Base-by-base conservation (phyloP, 2,113 vertebrate genomes). In the Actenoides lindsayi region DNA sequence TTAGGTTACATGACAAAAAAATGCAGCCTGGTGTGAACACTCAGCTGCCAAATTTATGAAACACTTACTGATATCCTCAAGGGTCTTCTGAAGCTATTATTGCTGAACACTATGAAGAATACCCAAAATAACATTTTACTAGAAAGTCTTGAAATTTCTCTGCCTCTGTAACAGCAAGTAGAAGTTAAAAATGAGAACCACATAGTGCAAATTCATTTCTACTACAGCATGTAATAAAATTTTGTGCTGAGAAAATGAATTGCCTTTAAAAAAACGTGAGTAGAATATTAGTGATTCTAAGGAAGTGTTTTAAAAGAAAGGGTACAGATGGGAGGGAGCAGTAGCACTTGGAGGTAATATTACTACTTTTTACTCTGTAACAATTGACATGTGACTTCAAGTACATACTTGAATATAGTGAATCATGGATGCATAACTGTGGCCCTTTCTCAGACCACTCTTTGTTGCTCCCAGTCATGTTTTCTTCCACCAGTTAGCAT, bases 21-120 rank as follows among this genome's bases (percentile, higher is more conserved):
- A 69, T 48, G n/a, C 64, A 92, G 53, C 94, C 71, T 69, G 59
- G 78, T 93, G 35, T 88, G 81, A 94, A 93, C 88, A 76, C 59
- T 84, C 31, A 48, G 46, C 35, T 90, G 62, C 46, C 76, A 59
- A 94, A 92, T 81, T 87, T 39, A 76, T 48, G 76, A 96, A 96
- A 95, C 28, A 80, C 92, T 92, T 89, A 35, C 20, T 91, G 71
- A 8, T 42, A 54, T 74, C 60, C 64, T 64, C 69, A 53, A 95
- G 59, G 76, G 83, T 39, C 73, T 74, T 85, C n/a, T 59, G 54
- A 93, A 89, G 63, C 67, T 75, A 53, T 54, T 87, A 78, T 62
- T 30, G 16, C 74, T 76, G 62, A 57, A 41, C 8, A 1, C 37
- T 69, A 59, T 50, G 46, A 83, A 87, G 70, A n/a, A 62, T 68